Evolutionary conservation across 2,113 vertebrate genomes (phyloP), one percentile per base, ranked within the genome.

Genomic region (Bucco capensis): DNA sequence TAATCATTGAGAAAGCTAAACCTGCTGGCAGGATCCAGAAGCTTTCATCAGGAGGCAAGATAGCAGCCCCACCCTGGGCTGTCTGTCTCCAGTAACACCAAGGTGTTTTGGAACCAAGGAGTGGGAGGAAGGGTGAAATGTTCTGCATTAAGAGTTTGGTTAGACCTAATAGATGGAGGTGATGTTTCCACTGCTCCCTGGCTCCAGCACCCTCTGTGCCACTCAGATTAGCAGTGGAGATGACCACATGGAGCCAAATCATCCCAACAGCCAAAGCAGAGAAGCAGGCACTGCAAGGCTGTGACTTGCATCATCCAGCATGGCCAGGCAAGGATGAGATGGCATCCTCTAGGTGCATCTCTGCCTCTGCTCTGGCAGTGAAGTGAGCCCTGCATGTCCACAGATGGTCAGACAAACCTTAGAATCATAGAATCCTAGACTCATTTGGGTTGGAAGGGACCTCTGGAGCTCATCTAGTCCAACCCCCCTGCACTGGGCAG

Each of bases 1-100:
- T 77, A 88, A 81, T 21, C 14, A 77, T 74, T 88, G 83, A 78
- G 83, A 96, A 95, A 93, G 77, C 57, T 61, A 84, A 96, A 89
- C 86, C 61, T 81, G 54, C 57, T 86, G 86, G 61, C 31, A 5
- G 31, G 76, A 70, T 56, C 51, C 76, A 84, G 49, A 78, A 60
- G 19, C 70, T 93, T 73, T 92, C 58, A 93, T 90, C 77, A 88
- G 67, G 53, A 61, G 27, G 37, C 46, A 75, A 57, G 53, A 72
- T 21, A 78, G 76, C 27, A 72, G 65, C 90, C 80, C 1, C 94
- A 73, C 86, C 92, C 83, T 56, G 50, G 92, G 72, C 72, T 88
- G 71, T 40, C 22, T 79, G 76, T 69, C 80, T 95, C 50, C 83
- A 88, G 60, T 33, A 75, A 57, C 30, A 86, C 28, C 51, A 31